Conservation (phyloP, 23 tunicate species). For the Oikopleura vanhoeffeni region DNA sequence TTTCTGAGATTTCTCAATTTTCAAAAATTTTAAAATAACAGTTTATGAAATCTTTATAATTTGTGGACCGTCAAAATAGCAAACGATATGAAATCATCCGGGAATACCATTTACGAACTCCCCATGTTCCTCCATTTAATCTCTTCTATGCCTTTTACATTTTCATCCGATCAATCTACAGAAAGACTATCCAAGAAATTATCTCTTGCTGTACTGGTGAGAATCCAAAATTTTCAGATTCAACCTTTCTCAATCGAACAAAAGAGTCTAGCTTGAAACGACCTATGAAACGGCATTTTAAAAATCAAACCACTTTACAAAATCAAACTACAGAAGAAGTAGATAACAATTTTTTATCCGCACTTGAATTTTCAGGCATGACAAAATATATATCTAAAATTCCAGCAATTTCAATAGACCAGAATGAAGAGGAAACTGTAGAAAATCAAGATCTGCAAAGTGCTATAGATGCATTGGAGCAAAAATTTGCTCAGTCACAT, state of each 20-base stretch:
- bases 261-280: not conserved
- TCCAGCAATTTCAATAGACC: too few relatives aligned
- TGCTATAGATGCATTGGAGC: too few relatives aligned
- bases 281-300: not conserved
- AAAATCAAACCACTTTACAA: too few relatives aligned
- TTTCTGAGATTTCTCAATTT: too few relatives aligned
- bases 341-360: not conserved
- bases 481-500: too few relatives aligned
- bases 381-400: not conserved
- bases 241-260: not conserved
- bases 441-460: too few relatives aligned
- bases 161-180: not conserved
- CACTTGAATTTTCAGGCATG: not conserved
- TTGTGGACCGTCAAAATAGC: too few relatives aligned
- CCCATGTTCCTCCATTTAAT: not conserved
- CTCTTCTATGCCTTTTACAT: not conserved
- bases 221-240: not conserved
- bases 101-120: not conserved
- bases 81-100: not conserved
- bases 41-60: too few relatives aligned
- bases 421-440: too few relatives aligned
- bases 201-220: not conserved
- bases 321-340: too few relatives aligned
- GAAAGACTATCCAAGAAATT: too few relatives aligned
- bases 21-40: too few relatives aligned